Base-by-base conservation (phyloP, 2,888 invertebrate genomes). In the Eretmocerus hayati region DNA sequence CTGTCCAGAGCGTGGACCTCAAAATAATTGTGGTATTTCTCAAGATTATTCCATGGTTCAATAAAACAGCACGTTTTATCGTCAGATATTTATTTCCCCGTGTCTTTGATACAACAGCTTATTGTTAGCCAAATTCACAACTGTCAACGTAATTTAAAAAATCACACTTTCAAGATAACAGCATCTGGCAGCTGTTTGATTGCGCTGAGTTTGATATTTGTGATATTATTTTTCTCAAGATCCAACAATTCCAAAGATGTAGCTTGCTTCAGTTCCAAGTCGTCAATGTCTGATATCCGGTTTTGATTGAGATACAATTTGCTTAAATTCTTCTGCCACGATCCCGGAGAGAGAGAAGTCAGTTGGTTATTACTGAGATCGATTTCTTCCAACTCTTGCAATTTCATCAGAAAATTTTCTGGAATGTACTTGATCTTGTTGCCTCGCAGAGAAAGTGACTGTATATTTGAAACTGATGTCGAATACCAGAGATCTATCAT, bases 201-300 rank as follows among this genome's bases (percentile, higher is more conserved):
- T 9, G 35, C 33, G 5, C 9, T 18, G 16, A 46, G 8, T 21
- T 39, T 42, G 9, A 52, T 37, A 19, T 33, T 21, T 2, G 43
- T 40, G 2, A 51, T 39, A 5, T 19, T 31, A 46, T 54, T 54
- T 46, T 51, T 40, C 42, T 43, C 33, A 20, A 54, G 31, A 43
- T 18, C 22, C 11, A 54, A 6, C 13, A 23, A 2, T 35, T 46
- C 26, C 15, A 51, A 44, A 1, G 33, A 38, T 13, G 9, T 13
- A 30, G 37, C 46, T 6, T 41, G 26, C 5, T 33, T 39, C 18
- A 54, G 16, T 2, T 31, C 21, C 30, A 54, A 18, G 35, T 46
- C 31, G 1, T 54, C 37, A 5, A 54, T 16, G 35, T 26, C 39
- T 16, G 26, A 18, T 31, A 54, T 46, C 20, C 16, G 19, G 22